Percentiles rank a stretch among this genome's conserved stretches.
These are phyloP conservation scores for Dicaeum eximium DNA, from an alignment of 2,113 vertebrate species.

Conservation along the genomic window DNA sequence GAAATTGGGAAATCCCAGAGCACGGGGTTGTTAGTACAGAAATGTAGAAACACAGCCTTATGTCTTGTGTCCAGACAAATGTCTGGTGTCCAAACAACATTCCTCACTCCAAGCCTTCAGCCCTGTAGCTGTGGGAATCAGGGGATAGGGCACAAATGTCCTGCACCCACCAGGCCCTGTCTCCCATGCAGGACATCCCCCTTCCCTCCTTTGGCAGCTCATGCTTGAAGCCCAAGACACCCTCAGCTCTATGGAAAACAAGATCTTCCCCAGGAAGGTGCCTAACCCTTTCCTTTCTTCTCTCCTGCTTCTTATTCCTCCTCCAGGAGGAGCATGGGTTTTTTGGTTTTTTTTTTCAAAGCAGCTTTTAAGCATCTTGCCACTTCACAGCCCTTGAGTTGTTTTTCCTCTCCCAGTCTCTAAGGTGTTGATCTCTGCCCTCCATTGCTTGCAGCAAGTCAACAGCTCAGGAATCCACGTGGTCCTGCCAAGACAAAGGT, in stretches of 20 bases:
- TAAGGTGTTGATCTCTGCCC: neutral
- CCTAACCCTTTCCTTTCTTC: neutral
- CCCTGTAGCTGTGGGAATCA: neutral
- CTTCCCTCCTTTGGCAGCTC: neutral
- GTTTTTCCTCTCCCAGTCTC: neutral
- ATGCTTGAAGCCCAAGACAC: neutral
- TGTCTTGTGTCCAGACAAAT: no score
- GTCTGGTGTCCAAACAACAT: neutral
- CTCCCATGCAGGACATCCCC: neutral
- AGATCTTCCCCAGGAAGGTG: neutral
- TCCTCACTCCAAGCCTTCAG: neutral
- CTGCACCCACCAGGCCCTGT: neutral
- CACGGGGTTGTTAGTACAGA: rapidly evolving
- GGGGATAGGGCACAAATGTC: rapidly evolving
- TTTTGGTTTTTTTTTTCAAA: neutral
- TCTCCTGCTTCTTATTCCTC: neutral
- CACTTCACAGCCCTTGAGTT: neutral
- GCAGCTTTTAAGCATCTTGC: neutral
- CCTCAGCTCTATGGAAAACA: neutral
- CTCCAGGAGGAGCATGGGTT: neutral
- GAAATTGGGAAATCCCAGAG: neutral
- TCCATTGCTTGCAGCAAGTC: neutral
- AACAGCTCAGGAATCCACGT: constrained; percentile 32
- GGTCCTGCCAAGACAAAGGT: constrained; percentile 28
- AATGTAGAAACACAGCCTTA: neutral